Evolutionary conservation across 2,888 invertebrate genomes (phyloP).

Genomic region (Drosophila borealis): DNA sequence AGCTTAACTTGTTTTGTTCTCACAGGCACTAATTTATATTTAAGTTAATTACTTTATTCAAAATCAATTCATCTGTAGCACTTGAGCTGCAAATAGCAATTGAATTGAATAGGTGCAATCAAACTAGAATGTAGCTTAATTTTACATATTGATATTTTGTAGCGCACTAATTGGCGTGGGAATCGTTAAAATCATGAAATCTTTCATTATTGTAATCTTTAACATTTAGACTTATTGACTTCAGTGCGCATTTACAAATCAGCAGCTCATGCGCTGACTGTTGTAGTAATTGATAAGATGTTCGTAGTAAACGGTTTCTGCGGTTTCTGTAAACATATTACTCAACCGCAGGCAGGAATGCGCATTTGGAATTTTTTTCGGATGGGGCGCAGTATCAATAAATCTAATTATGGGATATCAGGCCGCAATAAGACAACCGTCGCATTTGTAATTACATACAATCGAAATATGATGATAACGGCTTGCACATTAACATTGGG

Average conservation of each 20-base stretch:
- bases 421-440: slow-evolving; percentile 12
- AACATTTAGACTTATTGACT: too few relatives aligned
- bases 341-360: slow-evolving; percentile 10
- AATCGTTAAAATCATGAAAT: not conserved
- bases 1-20: too few relatives aligned
- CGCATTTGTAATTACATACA: slow-evolving; percentile 41
- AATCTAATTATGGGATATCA: slow-evolving; percentile 32
- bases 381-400: slow-evolving; percentile 4
- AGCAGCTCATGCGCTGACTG: not conserved
- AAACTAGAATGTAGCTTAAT: not conserved
- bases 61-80: not conserved
- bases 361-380: not conserved
- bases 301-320: not conserved
- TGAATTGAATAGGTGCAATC: not conserved
- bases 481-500: slow-evolving; percentile 16
- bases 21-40: too few relatives aligned
- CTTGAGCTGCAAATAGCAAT: not conserved
- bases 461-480: slow-evolving; percentile 46
- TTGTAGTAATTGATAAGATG: slow-evolving; percentile 8
- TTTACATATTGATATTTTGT: not conserved
- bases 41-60: too few relatives aligned
- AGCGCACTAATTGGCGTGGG: not conserved
- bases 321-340: slow-evolving; percentile 13
- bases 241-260: slow-evolving; percentile 10
- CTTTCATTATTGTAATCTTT: slow-evolving; percentile 1